A percentile compares a stretch with the other conserved stretches of the same genome.
These are phyloP conservation scores for Synanthedon vespiformis DNA, from an alignment of 2,888 invertebrate genomes.

Conservation along the genomic window DNA sequence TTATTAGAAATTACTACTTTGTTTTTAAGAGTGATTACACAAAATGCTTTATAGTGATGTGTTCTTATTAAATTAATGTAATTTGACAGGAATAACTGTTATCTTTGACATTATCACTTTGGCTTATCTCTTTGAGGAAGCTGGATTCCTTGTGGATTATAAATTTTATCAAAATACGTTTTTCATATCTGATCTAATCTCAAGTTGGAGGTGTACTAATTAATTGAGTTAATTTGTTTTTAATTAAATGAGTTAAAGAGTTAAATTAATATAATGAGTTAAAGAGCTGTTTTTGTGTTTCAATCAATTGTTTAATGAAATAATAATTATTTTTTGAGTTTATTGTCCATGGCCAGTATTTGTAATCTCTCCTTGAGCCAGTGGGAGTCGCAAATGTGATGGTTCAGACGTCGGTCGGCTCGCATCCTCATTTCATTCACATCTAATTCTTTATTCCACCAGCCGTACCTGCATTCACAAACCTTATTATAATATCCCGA, in stretches of 20 bases:
- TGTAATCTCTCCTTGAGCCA: slow-evolving; percentile 51
- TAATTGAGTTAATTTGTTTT: neutral
- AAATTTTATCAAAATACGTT: too few species aligned
- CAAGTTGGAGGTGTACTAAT: neutral
- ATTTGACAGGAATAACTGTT: too few species aligned
- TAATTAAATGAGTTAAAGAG: neutral
- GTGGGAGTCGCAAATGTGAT: slow-evolving; percentile 56
- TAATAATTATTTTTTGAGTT: slow-evolving; percentile 16
- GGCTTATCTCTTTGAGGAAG: too few species aligned
- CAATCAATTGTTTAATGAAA: neutral
- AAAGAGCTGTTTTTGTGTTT: neutral
- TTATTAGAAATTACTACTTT: too few species aligned
- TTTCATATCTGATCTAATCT: too few species aligned
- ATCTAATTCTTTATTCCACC: slow-evolving; percentile 17
- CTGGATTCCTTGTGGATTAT: too few species aligned
- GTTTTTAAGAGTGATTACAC: too few species aligned
- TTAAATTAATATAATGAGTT: too few species aligned
- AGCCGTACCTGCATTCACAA: slow-evolving; percentile 47
- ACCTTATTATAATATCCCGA: neutral
- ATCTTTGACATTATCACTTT: too few species aligned
- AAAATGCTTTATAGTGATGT: too few species aligned
- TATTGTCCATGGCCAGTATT: slow-evolving; percentile 38
- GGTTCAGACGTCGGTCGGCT: slow-evolving; percentile 35
- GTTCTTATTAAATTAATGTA: too few species aligned
- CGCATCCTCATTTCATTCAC: slow-evolving; percentile 13